phyloP scores from a whole-genome alignment of 2,797 vertebrate species.

The Sebastes taczanowskii region DNA sequence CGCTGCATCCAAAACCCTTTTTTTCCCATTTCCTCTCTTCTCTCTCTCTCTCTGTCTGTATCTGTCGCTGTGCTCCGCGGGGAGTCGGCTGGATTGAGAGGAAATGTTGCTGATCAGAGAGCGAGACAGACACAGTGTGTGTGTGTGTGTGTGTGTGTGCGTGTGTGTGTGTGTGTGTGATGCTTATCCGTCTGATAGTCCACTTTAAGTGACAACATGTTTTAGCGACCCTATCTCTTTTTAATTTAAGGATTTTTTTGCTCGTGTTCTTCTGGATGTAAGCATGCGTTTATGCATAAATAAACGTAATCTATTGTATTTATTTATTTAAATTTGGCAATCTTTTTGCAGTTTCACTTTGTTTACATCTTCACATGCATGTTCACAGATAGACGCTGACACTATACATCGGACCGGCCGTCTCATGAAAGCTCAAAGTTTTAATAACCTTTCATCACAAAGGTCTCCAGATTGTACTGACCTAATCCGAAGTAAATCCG shows the following conservation, averaged over 20 bases:
- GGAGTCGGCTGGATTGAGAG: conserved; percentile 46
- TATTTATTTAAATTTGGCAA: background rate
- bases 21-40: conserved; percentile 29
- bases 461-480: too few species aligned
- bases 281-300: background rate
- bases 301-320: background rate
- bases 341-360: background rate
- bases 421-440: too few species aligned
- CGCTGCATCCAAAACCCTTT: conserved; percentile 25
- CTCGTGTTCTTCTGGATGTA: background rate
- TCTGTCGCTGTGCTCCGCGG: conserved; percentile 26
- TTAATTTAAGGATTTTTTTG: background rate
- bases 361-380: background rate
- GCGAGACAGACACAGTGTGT: background rate
- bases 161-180: background rate
- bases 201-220: background rate
- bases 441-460: too few species aligned
- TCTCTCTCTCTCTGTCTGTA: conserved; percentile 5
- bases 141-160: background rate
- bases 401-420: background rate
- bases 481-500: too few species aligned
- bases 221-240: background rate
- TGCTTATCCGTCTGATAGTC: background rate
- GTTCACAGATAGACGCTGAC: background rate
- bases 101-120: conserved; percentile 50